A percentile compares a stretch with the other conserved stretches of the same genome.
phyloP scores from a whole-genome alignment of 2,888 invertebrate species.

The Hypsopygia costalis region DNA sequence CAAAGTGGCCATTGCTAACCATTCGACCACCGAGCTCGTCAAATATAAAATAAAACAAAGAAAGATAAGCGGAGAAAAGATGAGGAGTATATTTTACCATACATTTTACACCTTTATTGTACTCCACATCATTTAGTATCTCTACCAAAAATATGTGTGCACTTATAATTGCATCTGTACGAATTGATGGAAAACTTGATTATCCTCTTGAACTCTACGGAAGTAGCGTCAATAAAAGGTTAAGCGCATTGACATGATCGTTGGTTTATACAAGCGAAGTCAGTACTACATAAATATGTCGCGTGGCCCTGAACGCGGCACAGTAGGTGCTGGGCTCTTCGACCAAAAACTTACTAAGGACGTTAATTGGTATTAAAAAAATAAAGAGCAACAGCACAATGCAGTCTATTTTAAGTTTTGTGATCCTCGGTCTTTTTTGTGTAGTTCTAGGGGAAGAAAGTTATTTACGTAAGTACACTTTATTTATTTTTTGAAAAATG shows the following conservation, averaged over 20 bases:
- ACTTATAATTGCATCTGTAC: no score
- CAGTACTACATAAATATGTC: slow-evolving; percentile 48
- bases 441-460: slow-evolving; percentile 35
- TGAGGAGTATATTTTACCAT: no score
- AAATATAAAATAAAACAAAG: no score
- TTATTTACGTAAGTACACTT: slow-evolving; percentile 49
- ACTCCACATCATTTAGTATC: no score
- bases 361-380: slow-evolving; percentile 13
- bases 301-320: slow-evolving; percentile 12
- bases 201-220: no score
- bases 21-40: no score
- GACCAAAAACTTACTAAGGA: slow-evolving; percentile 28
- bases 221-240: background rate
- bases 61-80: no score
- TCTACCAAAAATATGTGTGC: no score
- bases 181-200: no score
- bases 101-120: no score
- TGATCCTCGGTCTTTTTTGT: slow-evolving; percentile 37
- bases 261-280: slow-evolving; percentile 2
- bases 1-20: no score
- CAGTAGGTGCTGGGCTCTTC: slow-evolving; percentile 53
- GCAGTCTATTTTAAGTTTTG: slow-evolving; percentile 37
- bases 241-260: background rate
- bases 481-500: no score
- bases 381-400: slow-evolving; percentile 32